Conservation (phyloP, 2,797 vertebrate genomes). For the Paratrypauchen microcephalus region DNA sequence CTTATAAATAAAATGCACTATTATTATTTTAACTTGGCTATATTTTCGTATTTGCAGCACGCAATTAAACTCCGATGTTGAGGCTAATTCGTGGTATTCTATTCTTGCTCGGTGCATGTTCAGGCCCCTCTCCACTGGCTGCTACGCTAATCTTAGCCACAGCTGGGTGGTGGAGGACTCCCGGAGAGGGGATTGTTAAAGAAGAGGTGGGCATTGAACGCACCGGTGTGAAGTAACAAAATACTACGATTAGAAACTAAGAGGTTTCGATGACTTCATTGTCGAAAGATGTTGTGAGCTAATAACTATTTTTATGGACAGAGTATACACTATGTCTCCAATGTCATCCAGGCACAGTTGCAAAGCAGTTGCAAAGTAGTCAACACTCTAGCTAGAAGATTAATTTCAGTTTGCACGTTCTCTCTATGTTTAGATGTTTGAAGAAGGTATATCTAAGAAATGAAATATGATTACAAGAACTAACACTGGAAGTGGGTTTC, state of each 20-base stretch:
- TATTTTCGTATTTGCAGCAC: too few species aligned
- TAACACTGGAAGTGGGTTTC: too few species aligned
- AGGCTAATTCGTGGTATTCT: constrained; percentile 11
- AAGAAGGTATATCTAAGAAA: too few species aligned
- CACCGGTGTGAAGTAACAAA: neutral
- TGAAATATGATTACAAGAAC: too few species aligned
- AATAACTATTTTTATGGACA: neutral
- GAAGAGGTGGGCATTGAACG: constrained; percentile 49
- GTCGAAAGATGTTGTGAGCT: constrained; percentile 2
- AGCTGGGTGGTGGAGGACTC: constrained; percentile 44
- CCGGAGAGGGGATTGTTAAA: constrained; percentile 35
- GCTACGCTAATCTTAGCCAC: constrained; percentile 24
- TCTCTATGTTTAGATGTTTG: too few species aligned
- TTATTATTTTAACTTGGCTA: too few species aligned
- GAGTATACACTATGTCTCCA: neutral
- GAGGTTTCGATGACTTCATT: neutral
- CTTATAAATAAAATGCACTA: too few species aligned
- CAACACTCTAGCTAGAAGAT: neutral
- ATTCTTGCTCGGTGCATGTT: constrained; percentile 12
- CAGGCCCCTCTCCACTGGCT: constrained; percentile 25
- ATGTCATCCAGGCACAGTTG: neutral
- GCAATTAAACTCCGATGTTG: constrained; percentile 7
- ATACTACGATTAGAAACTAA: neutral
- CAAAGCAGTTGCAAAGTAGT: neutral
- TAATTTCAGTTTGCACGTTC: too few species aligned